Percentiles rank a stretch among this genome's conserved stretches.
Evolutionary conservation across 2,113 vertebrate species (phyloP).

Genomic region (Gallinago undulata): DNA sequence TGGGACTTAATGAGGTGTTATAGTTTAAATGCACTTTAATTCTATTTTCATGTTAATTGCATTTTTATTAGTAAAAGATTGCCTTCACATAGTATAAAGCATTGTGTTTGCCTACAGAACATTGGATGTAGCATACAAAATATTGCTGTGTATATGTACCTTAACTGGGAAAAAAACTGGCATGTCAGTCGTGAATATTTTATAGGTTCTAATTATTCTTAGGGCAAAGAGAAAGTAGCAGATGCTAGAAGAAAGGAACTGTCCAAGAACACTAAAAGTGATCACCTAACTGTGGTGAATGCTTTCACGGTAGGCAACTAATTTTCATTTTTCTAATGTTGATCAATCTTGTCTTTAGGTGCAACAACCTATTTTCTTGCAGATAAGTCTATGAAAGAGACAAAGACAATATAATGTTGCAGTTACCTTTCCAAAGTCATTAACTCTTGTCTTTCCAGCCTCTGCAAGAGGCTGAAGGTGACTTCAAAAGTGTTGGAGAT

Average conservation of each 20-base stretch:
- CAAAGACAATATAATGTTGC: fast-evolving
- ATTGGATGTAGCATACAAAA: neutral
- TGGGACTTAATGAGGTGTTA: neutral
- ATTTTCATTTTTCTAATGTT: neutral
- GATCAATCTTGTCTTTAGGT: neutral
- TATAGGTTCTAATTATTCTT: neutral
- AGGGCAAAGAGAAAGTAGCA: slow-evolving; percentile 97
- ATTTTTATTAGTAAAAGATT: neutral
- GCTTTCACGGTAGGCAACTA: slow-evolving; percentile 85
- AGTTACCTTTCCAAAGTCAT: neutral
- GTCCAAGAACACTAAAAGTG: slow-evolving; percentile 90
- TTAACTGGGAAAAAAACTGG: neutral
- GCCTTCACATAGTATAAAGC: neutral
- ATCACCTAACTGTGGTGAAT: slow-evolving; percentile 94
- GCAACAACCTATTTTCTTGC: neutral
- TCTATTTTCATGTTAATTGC: neutral
- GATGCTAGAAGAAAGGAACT: slow-evolving; percentile 89
- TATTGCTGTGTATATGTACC: neutral
- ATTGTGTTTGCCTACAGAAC: neutral
- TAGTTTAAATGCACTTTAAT: neutral
- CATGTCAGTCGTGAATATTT: neutral
- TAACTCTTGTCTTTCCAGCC: neutral
- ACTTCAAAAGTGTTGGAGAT: neutral
- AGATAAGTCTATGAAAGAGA: neutral
- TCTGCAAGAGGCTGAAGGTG: neutral